phyloP scores from a whole-genome alignment of 2,888 invertebrate species.

The Drosophila koepferae region DNA sequence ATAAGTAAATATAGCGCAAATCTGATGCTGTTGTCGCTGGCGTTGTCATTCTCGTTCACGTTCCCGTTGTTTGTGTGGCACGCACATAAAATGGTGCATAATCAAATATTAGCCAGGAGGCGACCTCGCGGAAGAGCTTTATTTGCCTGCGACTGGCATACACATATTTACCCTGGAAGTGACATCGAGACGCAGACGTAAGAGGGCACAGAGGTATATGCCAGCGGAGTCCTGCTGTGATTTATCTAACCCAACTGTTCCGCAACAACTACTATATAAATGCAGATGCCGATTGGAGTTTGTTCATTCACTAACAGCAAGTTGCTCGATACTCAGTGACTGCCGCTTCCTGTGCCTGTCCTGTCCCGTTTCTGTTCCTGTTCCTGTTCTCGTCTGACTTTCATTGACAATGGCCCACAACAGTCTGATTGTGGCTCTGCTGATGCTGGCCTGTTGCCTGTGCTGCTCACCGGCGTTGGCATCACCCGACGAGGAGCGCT shows the following conservation, averaged over 20 bases:
- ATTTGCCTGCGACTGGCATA: slow-evolving; percentile 71
- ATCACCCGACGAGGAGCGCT: slow-evolving; percentile 83
- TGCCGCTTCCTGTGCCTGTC: slow-evolving; percentile 10
- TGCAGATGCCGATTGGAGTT: slow-evolving; percentile 9
- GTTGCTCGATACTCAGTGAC: slow-evolving; percentile 26
- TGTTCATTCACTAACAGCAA: slow-evolving; percentile 46
- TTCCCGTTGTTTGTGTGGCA: slow-evolving; percentile 30
- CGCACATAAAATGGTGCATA: slow-evolving; percentile 75
- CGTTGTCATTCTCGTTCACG: slow-evolving; percentile 3
- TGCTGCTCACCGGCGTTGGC: slow-evolving; percentile 61
- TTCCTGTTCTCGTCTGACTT: neutral
- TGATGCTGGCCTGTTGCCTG: slow-evolving; percentile 42
- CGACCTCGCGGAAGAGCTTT: slow-evolving; percentile 29
- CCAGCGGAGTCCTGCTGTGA: slow-evolving; percentile 64
- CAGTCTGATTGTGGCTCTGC: slow-evolving; percentile 38
- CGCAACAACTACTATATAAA: slow-evolving; percentile 68
- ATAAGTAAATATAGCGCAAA: slow-evolving; percentile 34
- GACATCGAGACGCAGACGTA: slow-evolving; percentile 58
- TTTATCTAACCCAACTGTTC: slow-evolving; percentile 56
- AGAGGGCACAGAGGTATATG: slow-evolving; percentile 37
- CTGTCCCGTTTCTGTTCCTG: too few relatives aligned
- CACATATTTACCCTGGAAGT: slow-evolving; percentile 68
- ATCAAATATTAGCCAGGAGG: slow-evolving; percentile 69
- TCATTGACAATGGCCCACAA: slow-evolving; percentile 48
- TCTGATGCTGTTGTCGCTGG: slow-evolving; percentile 13